Percentiles rank a stretch among this genome's conserved stretches.
Evolutionary conservation across 2,113 vertebrate species (phyloP).

Genomic region (Rhea pennata): DNA sequence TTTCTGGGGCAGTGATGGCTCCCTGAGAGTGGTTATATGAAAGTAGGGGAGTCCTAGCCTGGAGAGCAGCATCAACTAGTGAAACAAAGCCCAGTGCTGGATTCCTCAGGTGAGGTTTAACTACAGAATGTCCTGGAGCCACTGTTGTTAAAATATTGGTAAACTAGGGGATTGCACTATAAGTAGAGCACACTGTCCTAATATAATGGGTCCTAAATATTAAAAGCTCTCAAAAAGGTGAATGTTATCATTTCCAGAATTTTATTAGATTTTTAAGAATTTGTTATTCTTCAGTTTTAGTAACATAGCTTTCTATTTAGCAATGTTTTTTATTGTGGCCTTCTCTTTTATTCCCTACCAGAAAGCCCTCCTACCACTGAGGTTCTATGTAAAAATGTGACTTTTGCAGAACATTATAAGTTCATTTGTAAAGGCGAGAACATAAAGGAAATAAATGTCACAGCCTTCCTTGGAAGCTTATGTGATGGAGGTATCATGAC

Average conservation of each 20-base stretch:
- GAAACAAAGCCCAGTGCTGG: neutral
- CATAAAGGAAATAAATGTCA: constrained; percentile 80
- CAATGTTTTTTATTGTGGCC: neutral
- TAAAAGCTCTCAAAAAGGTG: neutral
- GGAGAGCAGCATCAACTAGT: neutral
- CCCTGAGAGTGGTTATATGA: neutral
- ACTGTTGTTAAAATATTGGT: neutral
- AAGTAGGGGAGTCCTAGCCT: neutral
- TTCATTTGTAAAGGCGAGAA: constrained; percentile 84
- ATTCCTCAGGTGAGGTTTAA: neutral
- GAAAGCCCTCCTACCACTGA: neutral
- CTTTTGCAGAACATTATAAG: constrained; percentile 83
- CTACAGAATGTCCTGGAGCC: neutral
- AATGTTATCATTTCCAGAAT: neutral
- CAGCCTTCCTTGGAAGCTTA: constrained; percentile 67
- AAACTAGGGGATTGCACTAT: neutral
- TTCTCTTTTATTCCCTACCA: constrained; percentile 21
- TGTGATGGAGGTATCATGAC: constrained; percentile 60
- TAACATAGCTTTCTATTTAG: neutral
- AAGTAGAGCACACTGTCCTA: neutral
- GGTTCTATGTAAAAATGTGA: constrained; percentile 77
- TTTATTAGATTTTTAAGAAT: neutral
- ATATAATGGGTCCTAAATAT: neutral
- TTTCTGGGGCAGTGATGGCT: neutral
- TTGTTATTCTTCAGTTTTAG: neutral